phyloP scores from a whole-genome alignment of 2,888 invertebrate species.

The Achlya flavicornis region DNA sequence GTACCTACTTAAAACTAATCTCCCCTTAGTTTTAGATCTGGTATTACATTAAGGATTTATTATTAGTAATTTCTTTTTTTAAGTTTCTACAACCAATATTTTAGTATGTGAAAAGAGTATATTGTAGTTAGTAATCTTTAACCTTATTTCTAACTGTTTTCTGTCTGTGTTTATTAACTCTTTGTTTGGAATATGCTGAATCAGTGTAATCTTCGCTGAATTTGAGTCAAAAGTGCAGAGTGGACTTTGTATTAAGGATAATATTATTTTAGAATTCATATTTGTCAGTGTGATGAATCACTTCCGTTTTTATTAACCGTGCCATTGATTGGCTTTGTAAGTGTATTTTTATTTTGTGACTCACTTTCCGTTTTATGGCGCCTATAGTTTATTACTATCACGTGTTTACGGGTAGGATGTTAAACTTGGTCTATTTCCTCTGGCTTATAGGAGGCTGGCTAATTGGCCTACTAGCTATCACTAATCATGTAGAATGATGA shows the following conservation, averaged over 20 bases:
- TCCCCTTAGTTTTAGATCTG: too few species aligned
- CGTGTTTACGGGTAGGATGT: constrained; percentile 25
- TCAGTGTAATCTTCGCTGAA: not conserved
- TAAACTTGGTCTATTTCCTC: constrained; percentile 34
- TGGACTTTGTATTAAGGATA: constrained; percentile 6
- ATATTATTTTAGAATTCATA: constrained; percentile 20
- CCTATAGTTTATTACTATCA: constrained; percentile 30
- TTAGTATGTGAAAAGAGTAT: too few species aligned
- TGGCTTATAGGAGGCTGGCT: constrained; percentile 14
- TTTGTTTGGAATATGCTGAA: not conserved
- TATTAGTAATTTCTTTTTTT: too few species aligned
- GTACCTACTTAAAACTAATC: too few species aligned
- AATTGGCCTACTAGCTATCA: constrained; percentile 24
- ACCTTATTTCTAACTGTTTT: too few species aligned
- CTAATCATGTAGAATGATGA: constrained; percentile 19
- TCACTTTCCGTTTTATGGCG: constrained; percentile 55
- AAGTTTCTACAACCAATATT: too few species aligned
- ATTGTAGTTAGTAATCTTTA: too few species aligned
- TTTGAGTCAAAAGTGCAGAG: not conserved
- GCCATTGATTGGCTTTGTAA: constrained; percentile 57
- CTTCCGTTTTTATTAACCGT: constrained; percentile 55
- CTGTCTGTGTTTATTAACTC: too few species aligned
- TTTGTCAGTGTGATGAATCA: constrained; percentile 55
- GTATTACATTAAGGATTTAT: too few species aligned
- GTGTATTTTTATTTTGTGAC: constrained; percentile 48